Evolutionary conservation across 2,888 invertebrate species (phyloP), one percentile per base, ranked within the genome.

Genomic region (Tachystola acroxantha): DNA sequence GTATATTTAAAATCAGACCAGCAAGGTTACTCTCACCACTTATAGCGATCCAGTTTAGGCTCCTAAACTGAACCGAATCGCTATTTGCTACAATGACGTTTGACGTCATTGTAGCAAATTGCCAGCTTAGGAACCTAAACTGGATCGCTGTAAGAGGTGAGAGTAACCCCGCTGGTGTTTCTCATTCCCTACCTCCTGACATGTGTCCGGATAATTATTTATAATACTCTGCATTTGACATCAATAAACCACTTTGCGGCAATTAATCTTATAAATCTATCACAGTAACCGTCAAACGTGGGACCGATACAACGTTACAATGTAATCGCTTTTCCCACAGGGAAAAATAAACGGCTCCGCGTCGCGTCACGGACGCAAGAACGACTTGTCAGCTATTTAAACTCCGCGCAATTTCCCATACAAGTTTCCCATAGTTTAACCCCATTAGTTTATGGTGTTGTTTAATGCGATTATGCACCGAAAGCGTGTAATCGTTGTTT

Each of bases 401-500:
- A 35, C 37, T 46, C 39, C 39, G 32, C 10, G 13, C 10, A 36
- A 32, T 51, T 52, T 56, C 52, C 46, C 52, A 52, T 50, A 44
- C 45, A 39, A 39, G 33, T 43, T 51, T 53, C 53, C 46, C 54
- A 57, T 49, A 45, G 46, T 46, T 36, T 33, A 16, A 29, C 33
- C 33, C 19, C 29, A 33, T 40, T 40, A 30, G 27, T 7, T 31
- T 28, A 37, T 32, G n/a, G n/a, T 31, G 19, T 12, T 33, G 27
- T 25, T 32, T 20, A 22, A n/a, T 10, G 27, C 7, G 3, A 16
- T 11, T 3, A 27, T 10, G 3, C 7, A 11, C 2, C 10, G 11
- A 7, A 11, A 6, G 27, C 10, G 27, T 27, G 10, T 27, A 2
- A 30, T 11, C 7, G 19, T 16, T 29, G 20, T 20, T 4, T 20